Evolutionary conservation across 2,888 invertebrate species (phyloP).

Genomic region (Mycalesis mineus): DNA sequence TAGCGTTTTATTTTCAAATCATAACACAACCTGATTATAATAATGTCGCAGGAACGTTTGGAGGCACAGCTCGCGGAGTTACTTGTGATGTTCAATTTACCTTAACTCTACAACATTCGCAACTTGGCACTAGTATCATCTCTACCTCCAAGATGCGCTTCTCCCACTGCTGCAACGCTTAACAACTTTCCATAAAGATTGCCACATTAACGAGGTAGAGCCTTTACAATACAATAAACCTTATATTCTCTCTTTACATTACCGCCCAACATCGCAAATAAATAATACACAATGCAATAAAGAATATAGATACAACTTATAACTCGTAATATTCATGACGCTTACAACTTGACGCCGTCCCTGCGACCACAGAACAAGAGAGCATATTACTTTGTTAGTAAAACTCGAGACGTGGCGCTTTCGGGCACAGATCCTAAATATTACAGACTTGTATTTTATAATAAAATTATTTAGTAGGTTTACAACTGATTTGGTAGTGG

Average conservation of each 20-base stretch:
- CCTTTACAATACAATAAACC: not conserved
- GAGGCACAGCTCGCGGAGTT: not conserved
- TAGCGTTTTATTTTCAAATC: conserved; percentile 26
- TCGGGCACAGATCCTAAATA: too few species aligned
- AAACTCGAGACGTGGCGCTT: not conserved
- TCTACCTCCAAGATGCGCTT: not conserved
- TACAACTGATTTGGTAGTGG: too few species aligned
- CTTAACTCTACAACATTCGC: conserved; percentile 5
- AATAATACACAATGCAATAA: not conserved
- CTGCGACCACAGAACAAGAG: not conserved
- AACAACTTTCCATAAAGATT: not conserved
- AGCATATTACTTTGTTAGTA: not conserved
- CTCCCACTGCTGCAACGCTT: not conserved
- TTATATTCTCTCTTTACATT: not conserved
- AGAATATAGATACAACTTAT: not conserved
- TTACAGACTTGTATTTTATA: too few species aligned
- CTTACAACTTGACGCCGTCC: not conserved
- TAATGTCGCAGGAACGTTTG: conserved; percentile 13
- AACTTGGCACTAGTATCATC: not conserved
- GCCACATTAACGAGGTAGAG: not conserved
- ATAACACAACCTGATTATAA: conserved; percentile 18
- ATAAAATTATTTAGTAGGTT: too few species aligned
- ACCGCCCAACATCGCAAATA: not conserved
- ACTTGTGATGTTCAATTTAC: conserved; percentile 9
- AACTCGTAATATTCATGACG: not conserved